Evolutionary conservation across 2,113 vertebrate genomes (phyloP).

Genomic region (Phasianus colchicus): DNA sequence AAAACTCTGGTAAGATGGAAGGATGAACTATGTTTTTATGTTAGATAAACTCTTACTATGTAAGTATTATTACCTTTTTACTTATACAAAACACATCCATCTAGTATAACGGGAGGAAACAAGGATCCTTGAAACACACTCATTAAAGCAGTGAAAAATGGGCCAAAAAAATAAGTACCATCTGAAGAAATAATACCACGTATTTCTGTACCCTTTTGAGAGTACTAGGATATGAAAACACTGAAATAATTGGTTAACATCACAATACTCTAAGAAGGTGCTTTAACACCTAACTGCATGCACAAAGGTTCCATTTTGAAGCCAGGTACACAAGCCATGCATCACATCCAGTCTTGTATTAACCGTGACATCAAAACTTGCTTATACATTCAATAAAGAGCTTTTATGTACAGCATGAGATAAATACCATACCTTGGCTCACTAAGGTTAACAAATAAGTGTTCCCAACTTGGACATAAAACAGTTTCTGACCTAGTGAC

Average conservation of each 20-base stretch:
- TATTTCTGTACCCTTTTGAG: neutral
- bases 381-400: accelerated
- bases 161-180: neutral
- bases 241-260: neutral
- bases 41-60: neutral
- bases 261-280: neutral
- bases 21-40: neutral
- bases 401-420: neutral
- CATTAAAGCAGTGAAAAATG: neutral
- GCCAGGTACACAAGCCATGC: neutral
- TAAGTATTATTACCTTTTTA: neutral
- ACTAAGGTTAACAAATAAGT: neutral
- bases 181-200: neutral
- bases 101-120: neutral
- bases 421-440: neutral
- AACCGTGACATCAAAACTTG: neutral
- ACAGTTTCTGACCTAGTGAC: no score
- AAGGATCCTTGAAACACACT: neutral
- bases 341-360: neutral
- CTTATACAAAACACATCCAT: neutral
- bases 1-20: neutral
- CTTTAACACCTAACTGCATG: neutral
- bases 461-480: no score
- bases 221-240: neutral
- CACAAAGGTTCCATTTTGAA: neutral